Evolutionary conservation across 2,113 vertebrate species (phyloP).

Genomic region (Jaculus jaculus): DNA sequence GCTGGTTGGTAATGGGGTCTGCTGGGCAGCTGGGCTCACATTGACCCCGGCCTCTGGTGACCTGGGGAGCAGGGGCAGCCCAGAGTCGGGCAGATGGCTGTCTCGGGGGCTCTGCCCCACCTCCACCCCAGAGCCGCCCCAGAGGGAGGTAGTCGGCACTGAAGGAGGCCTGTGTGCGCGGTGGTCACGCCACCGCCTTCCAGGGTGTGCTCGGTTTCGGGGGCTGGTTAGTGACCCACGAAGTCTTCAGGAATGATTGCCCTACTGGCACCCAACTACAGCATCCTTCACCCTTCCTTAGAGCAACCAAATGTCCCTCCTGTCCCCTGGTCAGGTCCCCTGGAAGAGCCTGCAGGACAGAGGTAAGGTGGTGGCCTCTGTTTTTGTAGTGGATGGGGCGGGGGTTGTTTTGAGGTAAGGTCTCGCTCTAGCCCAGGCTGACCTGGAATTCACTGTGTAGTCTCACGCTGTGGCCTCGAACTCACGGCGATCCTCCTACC

Average conservation of each 20-base stretch:
- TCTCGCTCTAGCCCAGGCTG: no score
- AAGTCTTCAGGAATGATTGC: neutral
- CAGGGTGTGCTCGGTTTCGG: no score
- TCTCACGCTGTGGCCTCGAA: no score
- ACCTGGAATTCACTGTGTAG: no score
- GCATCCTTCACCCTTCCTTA: neutral
- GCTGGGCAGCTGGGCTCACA: constrained; percentile 74
- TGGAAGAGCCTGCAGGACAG: neutral
- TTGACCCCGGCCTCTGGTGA: constrained; percentile 63
- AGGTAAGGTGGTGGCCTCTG: neutral
- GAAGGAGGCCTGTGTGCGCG: neutral
- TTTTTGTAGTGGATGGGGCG: no score
- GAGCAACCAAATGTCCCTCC: neutral
- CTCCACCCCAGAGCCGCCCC: neutral
- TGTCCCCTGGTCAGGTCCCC: neutral
- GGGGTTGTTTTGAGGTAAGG: no score
- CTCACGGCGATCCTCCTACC: no score
- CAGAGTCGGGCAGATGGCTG: constrained; percentile 35
- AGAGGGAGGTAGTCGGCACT: neutral
- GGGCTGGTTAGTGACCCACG: no score
- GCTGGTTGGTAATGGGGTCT: constrained; percentile 29
- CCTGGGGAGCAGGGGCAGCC: constrained; percentile 49
- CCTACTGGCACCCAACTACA: neutral
- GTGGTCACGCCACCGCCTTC: neutral
- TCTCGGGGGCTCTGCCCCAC: constrained; percentile 9